Evolutionary conservation across 2,113 vertebrate species (phyloP), one percentile per base, ranked within the genome.

Genomic region (Centropristis striata): DNA sequence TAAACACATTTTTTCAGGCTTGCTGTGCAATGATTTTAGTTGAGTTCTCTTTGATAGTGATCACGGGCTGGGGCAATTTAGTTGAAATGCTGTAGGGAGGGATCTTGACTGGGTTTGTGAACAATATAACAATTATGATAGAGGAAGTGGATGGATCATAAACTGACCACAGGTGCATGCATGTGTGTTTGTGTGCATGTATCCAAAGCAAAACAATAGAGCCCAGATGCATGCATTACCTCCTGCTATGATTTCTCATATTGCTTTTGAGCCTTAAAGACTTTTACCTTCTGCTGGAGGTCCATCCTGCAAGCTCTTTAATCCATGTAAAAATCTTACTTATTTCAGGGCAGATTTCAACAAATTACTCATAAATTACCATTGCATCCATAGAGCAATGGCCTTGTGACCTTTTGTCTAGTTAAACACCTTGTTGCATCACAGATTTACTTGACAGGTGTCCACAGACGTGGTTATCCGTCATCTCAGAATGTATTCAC

Each of bases 101-200:
- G 9, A 72, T 39, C 37, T 69, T 11, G 16, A 20, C 14, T 12
- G 3, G 5, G 44, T 37, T 49, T 65, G n/a, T 61, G 42, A 75
- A 63, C 57, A 70, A 66, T 65, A n/a, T 37, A 28, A 20, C 8
- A 47, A 36, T 82, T 61, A 42, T 75, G 21, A 68, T 27, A 11
- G 21, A 49, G 16, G 14, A 36, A 11, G 21, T 42, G 16, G 14
- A 36, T 21, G 18, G 4, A 25, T 66, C 51, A 75, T 16, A 68
- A 67, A 63, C 23, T 65, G 21, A 59, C 27, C 42, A 6, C 42
- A 3, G 41, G 55, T n/a, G 54, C n/a, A 72, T 73, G 23, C 27
- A 61, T 44, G 27, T 59, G 36, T 71, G 44, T 49, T 37, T 53
- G 32, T 79, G 51, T 37, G 27, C 44, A 11, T 41, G 18, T 71